phyloP scores from a whole-genome alignment of 2,797 vertebrate genomes.

The Sarcophilus harrisii region DNA sequence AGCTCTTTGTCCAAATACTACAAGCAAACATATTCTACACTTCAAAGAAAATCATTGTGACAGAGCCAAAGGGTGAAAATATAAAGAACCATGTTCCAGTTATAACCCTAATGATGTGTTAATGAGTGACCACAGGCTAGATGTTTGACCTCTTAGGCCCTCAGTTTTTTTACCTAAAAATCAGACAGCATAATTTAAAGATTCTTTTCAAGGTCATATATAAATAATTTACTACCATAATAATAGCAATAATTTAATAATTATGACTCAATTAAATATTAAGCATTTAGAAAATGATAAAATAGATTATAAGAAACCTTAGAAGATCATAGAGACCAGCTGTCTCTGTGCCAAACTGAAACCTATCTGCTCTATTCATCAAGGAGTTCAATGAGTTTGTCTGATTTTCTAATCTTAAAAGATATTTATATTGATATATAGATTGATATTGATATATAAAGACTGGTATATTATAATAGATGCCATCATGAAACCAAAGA shows the following conservation, averaged over 20 bases:
- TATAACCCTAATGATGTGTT: background rate
- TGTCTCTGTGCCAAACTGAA: background rate
- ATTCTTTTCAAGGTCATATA: background rate
- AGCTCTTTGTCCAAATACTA: background rate
- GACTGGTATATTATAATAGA: too few species aligned
- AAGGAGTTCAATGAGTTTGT: background rate
- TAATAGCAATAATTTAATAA: background rate
- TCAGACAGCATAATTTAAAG: background rate
- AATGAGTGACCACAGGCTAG: background rate
- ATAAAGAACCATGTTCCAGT: background rate
- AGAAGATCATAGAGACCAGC: conserved; percentile 19
- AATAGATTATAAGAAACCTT: background rate
- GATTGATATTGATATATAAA: too few species aligned
- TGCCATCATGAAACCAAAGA: background rate
- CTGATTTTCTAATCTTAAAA: background rate
- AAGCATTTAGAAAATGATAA: conserved; percentile 2
- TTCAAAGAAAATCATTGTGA: background rate
- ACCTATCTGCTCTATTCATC: background rate
- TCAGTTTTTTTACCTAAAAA: conserved; percentile 17
- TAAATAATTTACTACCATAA: conserved; percentile 29
- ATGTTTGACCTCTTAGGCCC: background rate
- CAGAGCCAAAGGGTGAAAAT: background rate
- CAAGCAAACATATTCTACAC: background rate
- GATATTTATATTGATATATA: background rate
- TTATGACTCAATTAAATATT: background rate